Percentiles rank a stretch among this genome's conserved stretches.
phyloP scores from a whole-genome alignment of 2,113 vertebrate genomes.

The Pachycephala philippinensis region DNA sequence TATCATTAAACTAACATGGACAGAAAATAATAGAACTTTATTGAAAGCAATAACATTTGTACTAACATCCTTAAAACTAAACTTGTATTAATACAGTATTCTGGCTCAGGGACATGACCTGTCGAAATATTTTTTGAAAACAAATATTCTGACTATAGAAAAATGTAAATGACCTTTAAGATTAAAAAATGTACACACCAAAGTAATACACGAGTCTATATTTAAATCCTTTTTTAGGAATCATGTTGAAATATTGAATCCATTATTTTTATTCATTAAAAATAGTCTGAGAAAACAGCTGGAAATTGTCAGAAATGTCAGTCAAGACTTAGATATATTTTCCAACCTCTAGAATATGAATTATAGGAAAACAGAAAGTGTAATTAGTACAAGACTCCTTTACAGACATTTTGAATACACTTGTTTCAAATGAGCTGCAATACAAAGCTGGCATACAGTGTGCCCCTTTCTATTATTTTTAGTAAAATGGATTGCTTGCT shows the following conservation, averaged over 20 bases:
- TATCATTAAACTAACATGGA: neutral
- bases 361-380: constrained; percentile 29
- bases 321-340: constrained; percentile 13
- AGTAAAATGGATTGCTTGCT: constrained; percentile 72
- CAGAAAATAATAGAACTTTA: neutral
- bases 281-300: neutral
- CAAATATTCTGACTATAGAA: neutral
- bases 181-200: neutral
- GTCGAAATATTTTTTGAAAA: neutral
- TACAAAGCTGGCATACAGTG: constrained; percentile 44
- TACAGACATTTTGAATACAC: constrained; percentile 57
- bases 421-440: constrained; percentile 61
- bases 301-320: constrained; percentile 48
- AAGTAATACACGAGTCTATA: neutral
- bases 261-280: constrained; percentile 26
- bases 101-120: neutral
- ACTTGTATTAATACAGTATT: neutral
- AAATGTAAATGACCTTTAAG: neutral
- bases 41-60: neutral
- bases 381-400: constrained; percentile 49
- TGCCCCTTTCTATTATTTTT: constrained; percentile 64
- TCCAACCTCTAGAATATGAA: constrained; percentile 34
- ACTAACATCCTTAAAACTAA: neutral
- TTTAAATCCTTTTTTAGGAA: neutral
- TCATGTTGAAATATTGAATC: neutral